Base-by-base conservation (phyloP, 2,888 invertebrate species). In the Urechis unicinctus region DNA sequence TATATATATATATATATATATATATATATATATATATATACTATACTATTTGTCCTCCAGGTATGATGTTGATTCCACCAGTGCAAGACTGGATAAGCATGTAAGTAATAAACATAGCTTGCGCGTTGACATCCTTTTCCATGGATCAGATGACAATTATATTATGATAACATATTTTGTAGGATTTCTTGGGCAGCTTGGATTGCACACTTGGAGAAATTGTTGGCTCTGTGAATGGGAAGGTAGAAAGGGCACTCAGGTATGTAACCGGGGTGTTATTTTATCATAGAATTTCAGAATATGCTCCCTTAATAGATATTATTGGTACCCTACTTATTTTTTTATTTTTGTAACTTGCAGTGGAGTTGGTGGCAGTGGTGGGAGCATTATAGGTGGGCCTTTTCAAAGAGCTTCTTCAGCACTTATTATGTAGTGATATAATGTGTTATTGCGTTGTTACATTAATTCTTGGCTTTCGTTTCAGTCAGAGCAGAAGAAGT, bases 181-280 rank as follows among this genome's bases (percentile, higher is more conserved):
- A 76, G 74, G 75, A 76, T 61, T 77, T 73, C 49, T 72, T 85
- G 3, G 85, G 85, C 6, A 70, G 72, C 48, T 72, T 79, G 31
- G 81, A 82, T 48, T 80, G 81, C 60, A 81, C 81, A 30, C 66
- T 85, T 43, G 84, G 82, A 26, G 82, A 83, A 65, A 79, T 81
- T 63, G 81, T 82, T 22, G 71, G 71, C 3, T 42, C 60, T 6
- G 48, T 59, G 2, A 53, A 52, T 6, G 56, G 55, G 31, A 54
- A 52, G 21, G 44, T 64, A 9, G 56, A 59, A 13, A 52, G 53
- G 31, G 45, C 55, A 13, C 53, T 64, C 9, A 31, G 29, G 64
- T 64, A 42, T 45, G 63, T 55, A 3, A 6, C 21, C 4, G 29
- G 29, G 4, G 2, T 9, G 26, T 22, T 26, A 22, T 30, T 25